Evolutionary conservation across 2,888 invertebrate genomes (phyloP).

Genomic region (Tiliacea citrago): DNA sequence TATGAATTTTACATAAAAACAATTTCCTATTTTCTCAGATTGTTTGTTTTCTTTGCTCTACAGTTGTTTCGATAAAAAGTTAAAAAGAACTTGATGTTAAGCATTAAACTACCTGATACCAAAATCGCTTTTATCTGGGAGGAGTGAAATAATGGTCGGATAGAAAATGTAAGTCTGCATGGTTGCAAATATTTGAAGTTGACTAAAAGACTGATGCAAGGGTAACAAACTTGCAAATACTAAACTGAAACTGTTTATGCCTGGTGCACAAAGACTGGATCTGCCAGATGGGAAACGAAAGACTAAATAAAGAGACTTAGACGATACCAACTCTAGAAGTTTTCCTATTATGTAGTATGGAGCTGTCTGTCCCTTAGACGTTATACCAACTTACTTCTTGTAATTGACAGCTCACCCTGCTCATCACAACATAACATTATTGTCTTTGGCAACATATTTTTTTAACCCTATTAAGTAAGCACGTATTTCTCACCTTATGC

Average conservation of each 20-base stretch:
- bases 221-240: neutral
- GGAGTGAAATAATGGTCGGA: neutral
- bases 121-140: neutral
- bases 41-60: slow-evolving; percentile 26
- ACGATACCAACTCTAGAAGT: neutral
- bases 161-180: neutral
- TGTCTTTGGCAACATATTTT: neutral
- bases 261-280: neutral
- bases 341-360: neutral
- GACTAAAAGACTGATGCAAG: neutral
- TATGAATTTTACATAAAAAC: slow-evolving; percentile 49
- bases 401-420: neutral
- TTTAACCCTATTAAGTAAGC: neutral
- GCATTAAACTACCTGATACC: neutral
- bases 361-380: neutral
- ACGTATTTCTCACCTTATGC: slow-evolving; percentile 78
- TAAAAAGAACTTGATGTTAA: slow-evolving; percentile 8
- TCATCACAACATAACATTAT: neutral
- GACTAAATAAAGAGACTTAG: neutral
- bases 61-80: slow-evolving; percentile 23
- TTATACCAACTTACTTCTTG: neutral
- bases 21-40: slow-evolving; percentile 28
- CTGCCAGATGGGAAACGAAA: neutral
- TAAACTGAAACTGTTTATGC: neutral
- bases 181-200: no score